A percentile compares a stretch with the other conserved stretches of the same genome.
phyloP scores from a whole-genome alignment of 2,888 invertebrate species.

The Sinopyrophorus schimmeli region DNA sequence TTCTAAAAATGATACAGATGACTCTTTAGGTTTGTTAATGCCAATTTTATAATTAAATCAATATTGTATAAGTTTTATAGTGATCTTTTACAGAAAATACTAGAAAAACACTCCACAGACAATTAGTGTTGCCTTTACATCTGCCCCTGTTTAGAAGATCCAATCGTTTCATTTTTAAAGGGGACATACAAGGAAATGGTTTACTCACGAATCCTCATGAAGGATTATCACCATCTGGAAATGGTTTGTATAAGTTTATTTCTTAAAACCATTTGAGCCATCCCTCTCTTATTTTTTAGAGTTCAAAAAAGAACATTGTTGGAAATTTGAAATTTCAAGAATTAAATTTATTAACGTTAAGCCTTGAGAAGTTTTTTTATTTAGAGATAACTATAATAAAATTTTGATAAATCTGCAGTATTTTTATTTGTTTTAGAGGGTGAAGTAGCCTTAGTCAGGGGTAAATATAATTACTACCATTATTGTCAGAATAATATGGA shows the following conservation, averaged over 20 bases:
- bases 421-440: slow-evolving; percentile 53
- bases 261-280: not conserved
- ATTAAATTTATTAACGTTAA: slow-evolving; percentile 1
- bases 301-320: slow-evolving; percentile 11
- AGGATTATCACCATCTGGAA: slow-evolving; percentile 51
- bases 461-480: slow-evolving; percentile 92
- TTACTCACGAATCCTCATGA: slow-evolving; percentile 77
- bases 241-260: slow-evolving; percentile 42
- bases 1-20: slow-evolving; percentile 67
- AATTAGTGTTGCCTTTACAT: slow-evolving; percentile 68
- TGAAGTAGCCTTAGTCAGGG: slow-evolving; percentile 68
- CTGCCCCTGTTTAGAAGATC: slow-evolving; percentile 76
- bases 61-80: too few species aligned
- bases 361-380: too few species aligned
- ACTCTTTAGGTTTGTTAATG: slow-evolving; percentile 61
- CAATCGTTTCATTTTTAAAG: slow-evolving; percentile 64
- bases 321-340: slow-evolving; percentile 9
- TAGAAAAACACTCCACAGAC: slow-evolving; percentile 71
- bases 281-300: slow-evolving; percentile 17
- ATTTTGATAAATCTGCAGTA: slow-evolving; percentile 23
- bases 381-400: not conserved
- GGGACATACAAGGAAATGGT: slow-evolving; percentile 53
- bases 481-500: slow-evolving; percentile 94
- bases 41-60: slow-evolving; percentile 4
- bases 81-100: slow-evolving; percentile 62